Evolutionary conservation across 2,888 invertebrate species (phyloP), one percentile per base, ranked within the genome.

Genomic region (Noctuana brunneofusca): DNA sequence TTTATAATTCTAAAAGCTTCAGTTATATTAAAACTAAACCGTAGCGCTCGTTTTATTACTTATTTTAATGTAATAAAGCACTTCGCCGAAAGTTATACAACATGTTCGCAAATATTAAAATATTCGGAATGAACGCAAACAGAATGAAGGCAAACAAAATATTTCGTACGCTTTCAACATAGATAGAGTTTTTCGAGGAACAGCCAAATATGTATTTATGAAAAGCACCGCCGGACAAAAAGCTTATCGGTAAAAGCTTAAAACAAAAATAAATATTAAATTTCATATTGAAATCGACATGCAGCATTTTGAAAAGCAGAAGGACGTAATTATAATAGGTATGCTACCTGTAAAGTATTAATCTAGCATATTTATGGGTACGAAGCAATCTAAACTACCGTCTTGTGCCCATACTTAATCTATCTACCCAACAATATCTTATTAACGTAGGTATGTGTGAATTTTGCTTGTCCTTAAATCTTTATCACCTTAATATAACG

Each of bases 61-160:
- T 46, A 60, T 54, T 60, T 53, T 60, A 60, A 60, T 60, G 53
- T 59, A 59, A 59, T 59, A 60, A 54, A 53, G 43, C 53, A 12
- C 60, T 59, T 43, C 46, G 49, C 22, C 5, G 32, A 46, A 54
- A 30, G 46, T 54, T 60, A 60, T 54, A 54, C 53, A 48, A 48
- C 53, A 60, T 59, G 43, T 38, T 60, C 24, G 59, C 53, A 59
- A 60, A 60, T 60, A 60, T 60, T 60, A 54, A 60, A 60, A 60
- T 60, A 60, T 54, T 60, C 60, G 32, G 54, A 35, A 60, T 60
- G 46, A 60, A 60, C 46, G 54, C 60, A 60, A 54, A 60, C 54
- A 54, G 46, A 46, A 60, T 54, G 60, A 16, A 41, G 35, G 53
- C 60, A 60, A 60, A 60, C 60, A 60, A 54, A 60, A 48, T 54